Evolutionary conservation across 2,113 vertebrate species (phyloP), one percentile per base, ranked within the genome.

Genomic region (Dromaius novaehollandiae): DNA sequence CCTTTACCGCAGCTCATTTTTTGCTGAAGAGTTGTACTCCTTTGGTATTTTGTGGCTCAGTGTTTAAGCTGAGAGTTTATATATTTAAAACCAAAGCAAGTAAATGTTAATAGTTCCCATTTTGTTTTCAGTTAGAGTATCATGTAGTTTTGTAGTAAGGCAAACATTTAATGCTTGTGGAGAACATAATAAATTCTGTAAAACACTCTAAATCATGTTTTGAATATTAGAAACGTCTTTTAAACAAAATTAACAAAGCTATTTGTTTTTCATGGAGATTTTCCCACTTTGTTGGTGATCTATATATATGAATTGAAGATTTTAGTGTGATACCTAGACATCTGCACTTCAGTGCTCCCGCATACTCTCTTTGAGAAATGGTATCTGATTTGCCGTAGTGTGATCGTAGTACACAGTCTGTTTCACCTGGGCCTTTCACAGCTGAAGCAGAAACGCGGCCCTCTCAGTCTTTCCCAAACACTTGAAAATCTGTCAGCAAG

Each of bases 261-360:
- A 19, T 10, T n/a, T 28, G 9, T 0, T 21, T 60, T 80, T 58
- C 12, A 1, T 26, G 32, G n/a, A n/a, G 6, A 64, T 34, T 46
- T 77, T 68, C 24, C 13, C 38, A 28, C 3, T 48, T 53, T 70
- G 6, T 38, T 48, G 17, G 20, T 70, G 56, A 42, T 15, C 4
- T 8, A 25, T 22, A 68, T 1, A 42, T 26, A 44, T 7, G 13
- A 9, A 9, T 55, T 22, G 44, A 71, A 65, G 13, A 8, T 34
- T 81, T 48, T 0, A 0, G 11, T 68, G 46, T 60, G 55, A 26
- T 66, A 44, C 14, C 44, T 36, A 30, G 12, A 34, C 21, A 7
- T 44, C 50, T 44, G 30, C 10, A 32, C 61, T 61, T 73, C 25
- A 44, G 25, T 1, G 0, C 15, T 42, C 19, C 11, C 38, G n/a